Evolutionary conservation across 2,888 invertebrate genomes (phyloP), one percentile per base, ranked within the genome.

Genomic region (Phyllotreta striolata): DNA sequence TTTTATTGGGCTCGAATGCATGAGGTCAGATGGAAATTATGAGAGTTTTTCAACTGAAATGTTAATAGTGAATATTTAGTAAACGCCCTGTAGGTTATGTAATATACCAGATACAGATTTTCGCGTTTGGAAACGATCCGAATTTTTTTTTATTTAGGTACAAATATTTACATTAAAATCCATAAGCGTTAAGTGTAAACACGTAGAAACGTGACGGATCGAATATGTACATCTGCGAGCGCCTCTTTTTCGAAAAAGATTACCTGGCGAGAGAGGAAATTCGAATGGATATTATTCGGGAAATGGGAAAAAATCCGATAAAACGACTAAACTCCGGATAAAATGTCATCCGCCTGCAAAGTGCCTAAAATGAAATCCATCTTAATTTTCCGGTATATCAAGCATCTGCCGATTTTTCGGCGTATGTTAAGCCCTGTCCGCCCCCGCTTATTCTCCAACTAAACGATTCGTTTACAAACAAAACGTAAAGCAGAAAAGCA

Each of bases 301-400:
- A 43, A 55, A 55, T 41, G 14, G 55, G 24, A 43, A 55, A 55
- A 55, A 55, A 41, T 55, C 55, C 55, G 55, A 55, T 55, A 34
- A 24, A 41, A 35, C 55, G 55, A 55, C 24, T 43, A 55, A 41
- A 40, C 47, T 38, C n/a, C 37, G 24, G 13, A 47, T 34, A 52
- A 40, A 40, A 37, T 10, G 54, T 47, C 58, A 10, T 10, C n/a
- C 55, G 43, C 55, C 41, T 24, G 39, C 52, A 55, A 37, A 55
- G 40, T 34, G 58, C 46, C 49, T 14, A 46, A 46, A 37, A 55
- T 51, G 44, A 44, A 59, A 64, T 64, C 49, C 51, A 64, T 64
- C 63, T 64, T 59, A 64, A 64, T 64, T 64, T 64, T 64, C 59
- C 63, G 52, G 63, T 55, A 47, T 55, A 64, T 64, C 59, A 55